Evolutionary conservation across 2,888 invertebrate genomes (phyloP).

Genomic region (Prosopocoilus inquinatus): DNA sequence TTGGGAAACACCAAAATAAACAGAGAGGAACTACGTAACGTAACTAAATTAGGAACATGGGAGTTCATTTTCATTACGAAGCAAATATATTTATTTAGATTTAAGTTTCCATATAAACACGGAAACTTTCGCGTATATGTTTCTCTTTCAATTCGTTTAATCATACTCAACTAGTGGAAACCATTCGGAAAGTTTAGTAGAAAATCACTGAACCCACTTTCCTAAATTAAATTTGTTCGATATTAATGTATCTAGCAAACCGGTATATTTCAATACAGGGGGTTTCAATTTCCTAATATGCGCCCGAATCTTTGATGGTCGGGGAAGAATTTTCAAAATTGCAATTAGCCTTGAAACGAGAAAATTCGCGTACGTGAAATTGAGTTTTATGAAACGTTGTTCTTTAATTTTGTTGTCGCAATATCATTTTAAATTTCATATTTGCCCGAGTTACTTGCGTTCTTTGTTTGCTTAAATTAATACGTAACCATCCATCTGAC

Average conservation of each 20-base stretch:
- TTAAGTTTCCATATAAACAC: constrained; percentile 5
- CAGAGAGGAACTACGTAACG: no score
- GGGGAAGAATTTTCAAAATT: no score
- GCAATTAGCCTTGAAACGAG: no score
- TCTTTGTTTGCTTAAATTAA: no score
- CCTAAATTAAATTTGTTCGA: constrained; percentile 35
- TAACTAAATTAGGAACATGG: background rate
- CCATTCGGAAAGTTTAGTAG: constrained; percentile 27
- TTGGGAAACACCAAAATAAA: no score
- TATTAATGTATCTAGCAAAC: constrained; percentile 29
- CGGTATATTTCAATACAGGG: constrained; percentile 13
- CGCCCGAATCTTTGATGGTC: background rate
- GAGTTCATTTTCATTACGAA: background rate
- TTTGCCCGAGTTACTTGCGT: no score
- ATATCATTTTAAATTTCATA: no score
- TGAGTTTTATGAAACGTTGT: no score
- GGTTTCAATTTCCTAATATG: background rate
- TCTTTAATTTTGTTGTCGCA: no score
- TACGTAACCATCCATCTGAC: no score
- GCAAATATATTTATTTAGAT: constrained; percentile 3
- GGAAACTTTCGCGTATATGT: constrained; percentile 14
- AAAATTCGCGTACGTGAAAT: no score
- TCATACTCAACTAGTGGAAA: constrained; percentile 30
- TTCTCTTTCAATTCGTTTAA: constrained; percentile 29
- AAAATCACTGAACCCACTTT: constrained; percentile 32